Percentiles rank a stretch among this genome's conserved stretches.
Evolutionary conservation across 2,797 vertebrate species (phyloP).

Genomic region (Coilia nasus): DNA sequence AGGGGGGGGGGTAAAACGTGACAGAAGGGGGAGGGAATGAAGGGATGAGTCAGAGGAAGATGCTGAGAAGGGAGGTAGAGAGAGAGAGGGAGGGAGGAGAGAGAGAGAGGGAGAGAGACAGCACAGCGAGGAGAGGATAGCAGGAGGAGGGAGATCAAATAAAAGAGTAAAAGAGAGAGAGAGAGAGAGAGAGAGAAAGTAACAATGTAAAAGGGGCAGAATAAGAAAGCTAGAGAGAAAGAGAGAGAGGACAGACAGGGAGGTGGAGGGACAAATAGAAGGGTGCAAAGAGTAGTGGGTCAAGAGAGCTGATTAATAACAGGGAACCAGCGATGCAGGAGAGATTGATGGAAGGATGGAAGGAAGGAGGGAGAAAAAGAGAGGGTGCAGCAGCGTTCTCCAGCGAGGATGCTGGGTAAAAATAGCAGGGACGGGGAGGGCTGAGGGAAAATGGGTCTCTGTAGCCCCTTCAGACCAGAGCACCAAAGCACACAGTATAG

Average conservation of each 20-base stretch:
- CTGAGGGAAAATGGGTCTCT: conserved; percentile 28
- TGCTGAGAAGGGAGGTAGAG: conserved; percentile 57
- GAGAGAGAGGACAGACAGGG: conserved; percentile 32
- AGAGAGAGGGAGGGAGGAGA: conserved; percentile 25
- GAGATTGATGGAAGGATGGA: conserved; percentile 33
- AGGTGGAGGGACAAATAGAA: not conserved
- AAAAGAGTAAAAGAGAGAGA: not conserved
- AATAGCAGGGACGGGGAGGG: conserved; percentile 62
- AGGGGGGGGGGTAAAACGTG: conserved; percentile 53
- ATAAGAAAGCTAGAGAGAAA: not conserved
- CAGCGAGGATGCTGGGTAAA: conserved; percentile 54
- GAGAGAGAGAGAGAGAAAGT: conserved; percentile 13
- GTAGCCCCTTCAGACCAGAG: conserved; percentile 8
- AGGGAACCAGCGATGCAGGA: conserved; percentile 36
- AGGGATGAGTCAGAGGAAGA: conserved; percentile 72
- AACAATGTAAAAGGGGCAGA: too few relatives aligned
- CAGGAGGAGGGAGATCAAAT: conserved; percentile 51
- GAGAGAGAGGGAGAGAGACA: conserved; percentile 43
- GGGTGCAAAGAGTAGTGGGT: conserved; percentile 41
- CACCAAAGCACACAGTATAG: conserved; percentile 21
- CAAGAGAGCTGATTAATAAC: conserved; percentile 47
- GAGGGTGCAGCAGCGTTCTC: conserved; percentile 55
- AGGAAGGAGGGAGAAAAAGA: conserved; percentile 52
- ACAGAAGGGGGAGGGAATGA: conserved; percentile 65
- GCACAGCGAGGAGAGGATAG: conserved; percentile 62